Evolutionary conservation across 2,113 vertebrate genomes (phyloP).

Genomic region (Pavo muticus): DNA sequence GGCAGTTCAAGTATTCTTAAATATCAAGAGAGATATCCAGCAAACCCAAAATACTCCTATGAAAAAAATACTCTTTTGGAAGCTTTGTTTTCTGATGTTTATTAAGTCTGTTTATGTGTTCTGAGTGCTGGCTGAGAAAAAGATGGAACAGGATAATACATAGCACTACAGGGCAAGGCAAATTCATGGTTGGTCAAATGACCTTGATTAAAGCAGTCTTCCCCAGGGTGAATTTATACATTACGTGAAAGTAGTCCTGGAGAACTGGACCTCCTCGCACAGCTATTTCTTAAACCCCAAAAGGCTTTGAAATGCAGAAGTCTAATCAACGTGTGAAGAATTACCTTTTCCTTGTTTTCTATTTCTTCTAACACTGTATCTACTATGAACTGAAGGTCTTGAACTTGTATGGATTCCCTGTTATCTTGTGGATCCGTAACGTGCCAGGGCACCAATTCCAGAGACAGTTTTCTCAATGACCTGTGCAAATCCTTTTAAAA

Average conservation of each 20-base stretch:
- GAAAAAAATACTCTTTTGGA: not conserved
- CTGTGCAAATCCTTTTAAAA: constrained; percentile 79
- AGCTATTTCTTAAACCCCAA: not conserved
- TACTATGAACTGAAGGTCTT: constrained; percentile 85
- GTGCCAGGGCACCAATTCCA: constrained; percentile 82
- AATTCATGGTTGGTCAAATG: not conserved
- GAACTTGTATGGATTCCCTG: constrained; percentile 76
- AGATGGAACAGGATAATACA: not conserved
- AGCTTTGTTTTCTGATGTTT: not conserved
- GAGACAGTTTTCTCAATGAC: constrained; percentile 77
- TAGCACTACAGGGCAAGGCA: not conserved
- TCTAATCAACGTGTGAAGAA: not conserved
- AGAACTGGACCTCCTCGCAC: not conserved
- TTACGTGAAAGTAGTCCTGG: constrained; percentile 7
- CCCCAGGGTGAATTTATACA: constrained; percentile 17
- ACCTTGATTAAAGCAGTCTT: constrained; percentile 12
- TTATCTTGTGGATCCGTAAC: constrained; percentile 6
- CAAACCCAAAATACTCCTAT: not conserved
- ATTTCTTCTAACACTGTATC: constrained; percentile 86
- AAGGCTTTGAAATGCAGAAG: not conserved
- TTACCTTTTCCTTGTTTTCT: constrained; percentile 79
- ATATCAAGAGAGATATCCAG: not conserved
- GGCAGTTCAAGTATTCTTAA: not conserved
- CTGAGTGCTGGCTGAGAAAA: not conserved
- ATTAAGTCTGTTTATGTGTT: not conserved